Percentiles rank a stretch among this genome's conserved stretches.
phyloP scores from a whole-genome alignment of 2,888 invertebrate genomes.

The Mythimna ferrago region DNA sequence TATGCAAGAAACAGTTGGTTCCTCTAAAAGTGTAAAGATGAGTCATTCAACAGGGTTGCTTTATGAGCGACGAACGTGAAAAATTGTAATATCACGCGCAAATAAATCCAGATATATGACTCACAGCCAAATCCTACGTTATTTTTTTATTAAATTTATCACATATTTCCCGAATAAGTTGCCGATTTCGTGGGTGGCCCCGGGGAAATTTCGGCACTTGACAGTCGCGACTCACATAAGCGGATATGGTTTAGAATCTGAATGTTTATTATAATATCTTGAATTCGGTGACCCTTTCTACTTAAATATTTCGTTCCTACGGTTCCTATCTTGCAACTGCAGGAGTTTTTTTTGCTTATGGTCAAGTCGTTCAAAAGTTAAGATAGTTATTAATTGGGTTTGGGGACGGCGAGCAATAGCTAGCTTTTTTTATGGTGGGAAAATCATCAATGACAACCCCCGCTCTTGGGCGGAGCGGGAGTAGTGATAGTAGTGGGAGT shows the following conservation, averaged over 20 bases:
- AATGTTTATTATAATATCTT: constrained; percentile 18
- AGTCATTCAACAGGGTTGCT: background rate
- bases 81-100: constrained; percentile 24
- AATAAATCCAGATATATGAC: constrained; percentile 6
- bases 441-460: too few relatives aligned
- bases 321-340: background rate
- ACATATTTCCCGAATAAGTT: constrained; percentile 55
- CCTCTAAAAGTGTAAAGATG: background rate
- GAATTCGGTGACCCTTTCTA: constrained; percentile 1
- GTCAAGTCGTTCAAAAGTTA: too few relatives aligned
- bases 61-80: background rate
- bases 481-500: too few relatives aligned
- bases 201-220: constrained; percentile 55
- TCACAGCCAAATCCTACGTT: constrained; percentile 20
- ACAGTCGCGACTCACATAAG: constrained; percentile 23
- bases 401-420: too few relatives aligned
- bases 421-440: too few relatives aligned
- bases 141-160: constrained; percentile 56
- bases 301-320: background rate
- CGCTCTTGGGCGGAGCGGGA: too few relatives aligned
- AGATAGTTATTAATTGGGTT: too few relatives aligned
- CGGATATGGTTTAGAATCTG: constrained; percentile 32
- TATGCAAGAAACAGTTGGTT: background rate
- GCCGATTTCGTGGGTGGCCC: constrained; percentile 50
- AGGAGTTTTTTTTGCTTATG: too few relatives aligned